Conservation (phyloP, 2,113 vertebrate species). For the Brachyistius frenatus region DNA sequence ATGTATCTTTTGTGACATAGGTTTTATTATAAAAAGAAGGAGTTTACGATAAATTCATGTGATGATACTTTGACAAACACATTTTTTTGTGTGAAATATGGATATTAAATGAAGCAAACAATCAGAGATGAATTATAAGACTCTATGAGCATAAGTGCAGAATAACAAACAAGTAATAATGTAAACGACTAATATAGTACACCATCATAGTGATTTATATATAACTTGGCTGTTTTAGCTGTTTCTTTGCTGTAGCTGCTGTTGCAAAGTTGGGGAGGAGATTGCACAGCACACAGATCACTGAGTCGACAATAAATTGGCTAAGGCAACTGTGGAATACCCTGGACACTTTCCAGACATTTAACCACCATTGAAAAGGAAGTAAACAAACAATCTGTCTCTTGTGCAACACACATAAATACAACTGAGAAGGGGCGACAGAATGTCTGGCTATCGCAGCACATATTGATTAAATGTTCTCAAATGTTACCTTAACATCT, state of each 20-base stretch:
- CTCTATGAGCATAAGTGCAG: background rate
- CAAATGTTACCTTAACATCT: background rate
- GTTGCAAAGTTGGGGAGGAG: conserved; percentile 2
- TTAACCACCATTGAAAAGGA: conserved; percentile 28
- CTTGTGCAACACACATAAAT: conserved; percentile 6
- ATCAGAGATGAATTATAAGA: background rate
- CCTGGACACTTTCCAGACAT: conserved; percentile 46
- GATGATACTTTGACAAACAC: background rate
- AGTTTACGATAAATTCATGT: background rate
- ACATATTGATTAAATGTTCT: conserved; percentile 32
- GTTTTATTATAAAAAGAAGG: background rate
- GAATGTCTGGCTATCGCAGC: background rate
- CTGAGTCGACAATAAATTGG: conserved; percentile 39
- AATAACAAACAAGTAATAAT: background rate
- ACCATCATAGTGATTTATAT: conserved; percentile 1
- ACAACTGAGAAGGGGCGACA: background rate
- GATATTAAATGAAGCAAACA: background rate
- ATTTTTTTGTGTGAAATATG: background rate
- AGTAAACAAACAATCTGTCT: conserved; percentile 52
- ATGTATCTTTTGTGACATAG: background rate
- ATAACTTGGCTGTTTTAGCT: conserved; percentile 1
- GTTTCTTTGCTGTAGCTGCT: background rate
- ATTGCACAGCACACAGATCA: conserved; percentile 30
- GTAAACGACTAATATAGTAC: conserved; percentile 8
- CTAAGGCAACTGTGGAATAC: conserved; percentile 31